Conservation (phyloP, 2,888 invertebrate genomes). For the Nymphalis urticae region DNA sequence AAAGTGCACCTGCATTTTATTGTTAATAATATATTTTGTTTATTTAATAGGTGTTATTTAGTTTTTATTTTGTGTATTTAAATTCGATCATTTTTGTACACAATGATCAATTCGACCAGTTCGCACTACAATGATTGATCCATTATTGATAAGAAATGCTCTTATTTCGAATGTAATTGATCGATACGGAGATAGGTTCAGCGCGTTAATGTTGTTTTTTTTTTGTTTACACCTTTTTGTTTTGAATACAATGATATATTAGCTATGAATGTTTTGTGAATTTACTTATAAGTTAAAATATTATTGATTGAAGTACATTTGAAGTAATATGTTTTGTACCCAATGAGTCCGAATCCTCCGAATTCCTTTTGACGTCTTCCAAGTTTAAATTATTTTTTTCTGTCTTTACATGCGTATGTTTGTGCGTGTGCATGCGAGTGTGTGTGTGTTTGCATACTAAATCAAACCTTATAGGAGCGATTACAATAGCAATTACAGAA, state of each 20-base stretch:
- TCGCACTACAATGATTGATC: slow-evolving; percentile 65
- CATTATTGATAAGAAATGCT: slow-evolving; percentile 78
- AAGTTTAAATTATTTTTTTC: no score
- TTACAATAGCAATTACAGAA: neutral
- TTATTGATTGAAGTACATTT: neutral
- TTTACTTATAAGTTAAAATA: slow-evolving; percentile 24
- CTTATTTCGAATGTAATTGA: slow-evolving; percentile 78
- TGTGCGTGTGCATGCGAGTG: no score
- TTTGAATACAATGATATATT: slow-evolving; percentile 36
- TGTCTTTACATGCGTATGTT: no score
- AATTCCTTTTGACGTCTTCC: neutral
- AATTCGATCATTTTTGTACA: neutral
- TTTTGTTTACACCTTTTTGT: slow-evolving; percentile 59
- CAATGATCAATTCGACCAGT: slow-evolving; percentile 46
- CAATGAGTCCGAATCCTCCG: no score
- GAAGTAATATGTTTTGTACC: no score
- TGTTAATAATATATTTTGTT: no score
- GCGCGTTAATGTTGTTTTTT: slow-evolving; percentile 66
- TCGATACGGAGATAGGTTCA: slow-evolving; percentile 68
- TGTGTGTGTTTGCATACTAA: neutral
- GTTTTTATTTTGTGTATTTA: no score
- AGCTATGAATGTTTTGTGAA: slow-evolving; percentile 34
- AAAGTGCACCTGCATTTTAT: no score
- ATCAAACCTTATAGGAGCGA: neutral
- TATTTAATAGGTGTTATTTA: no score